Base-by-base conservation (phyloP, 2,888 invertebrate genomes). In the Nemotelus pantherinus region DNA sequence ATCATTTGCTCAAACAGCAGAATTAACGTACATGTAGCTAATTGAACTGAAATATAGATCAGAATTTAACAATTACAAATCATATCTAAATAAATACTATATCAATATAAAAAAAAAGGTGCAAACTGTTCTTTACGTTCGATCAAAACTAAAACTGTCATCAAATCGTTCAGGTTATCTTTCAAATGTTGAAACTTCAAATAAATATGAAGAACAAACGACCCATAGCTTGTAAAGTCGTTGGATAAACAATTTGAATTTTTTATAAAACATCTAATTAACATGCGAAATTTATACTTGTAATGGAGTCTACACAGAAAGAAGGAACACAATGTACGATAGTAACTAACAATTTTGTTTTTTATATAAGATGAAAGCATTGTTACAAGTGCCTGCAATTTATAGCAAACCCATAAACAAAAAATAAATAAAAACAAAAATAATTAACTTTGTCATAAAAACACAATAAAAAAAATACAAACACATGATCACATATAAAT, bases 361-460 rank as follows among this genome's bases (percentile, higher is more conserved):
- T 44, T 65, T 65, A 10, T 43, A 47, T 39, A 70, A 44, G 25
- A n/a, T 4, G 53, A 70, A 70, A 70, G 70, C 74, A 74, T 74
- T 74, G 50, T 74, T 60, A 74, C 55, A 74, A 74, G 74, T 74
- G 74, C 74, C 74, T 74, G 57, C 74, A 60, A 74, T 74, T 60
- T 60, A 74, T 50, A 74, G 10, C 47, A 25, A 25, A 25, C 25
- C 25, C 25, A 25, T 25, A 25, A 25, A 25, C 25, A 25, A 25
- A 25, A 25, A 25, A 25, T 25, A 25, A 25, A 25, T 25, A 25
- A 44, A 47, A 47, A 60, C 60, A 47, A 63, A n/a, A 45, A 48
- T 10, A 41, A 74, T 47, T 45, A 72, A 72, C 57, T 72, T 58
- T 58, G 60, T 72, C 47, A 58, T 45, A 45, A 72, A 72, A 57